Evolutionary conservation across 2,797 vertebrate species (phyloP).

Genomic region (Sebastes dallii): DNA sequence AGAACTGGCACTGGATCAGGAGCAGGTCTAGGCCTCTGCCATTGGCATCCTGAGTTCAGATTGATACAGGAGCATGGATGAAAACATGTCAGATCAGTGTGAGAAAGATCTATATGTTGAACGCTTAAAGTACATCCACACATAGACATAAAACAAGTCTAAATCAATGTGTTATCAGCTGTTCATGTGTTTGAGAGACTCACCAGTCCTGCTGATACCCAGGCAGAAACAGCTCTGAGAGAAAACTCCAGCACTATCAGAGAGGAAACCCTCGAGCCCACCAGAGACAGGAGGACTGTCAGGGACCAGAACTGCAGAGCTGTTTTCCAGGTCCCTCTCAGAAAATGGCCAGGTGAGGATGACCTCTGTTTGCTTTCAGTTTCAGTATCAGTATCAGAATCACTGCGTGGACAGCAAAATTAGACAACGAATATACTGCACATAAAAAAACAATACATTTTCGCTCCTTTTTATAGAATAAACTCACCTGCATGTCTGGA

Average conservation of each 20-base stretch:
- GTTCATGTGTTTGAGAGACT: conserved; percentile 4
- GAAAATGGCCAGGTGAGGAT: background rate
- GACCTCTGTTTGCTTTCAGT: conserved; percentile 16
- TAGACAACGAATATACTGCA: background rate
- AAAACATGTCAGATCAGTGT: background rate
- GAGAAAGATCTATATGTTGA: background rate
- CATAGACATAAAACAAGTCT: background rate
- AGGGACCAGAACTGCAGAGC: conserved; percentile 76
- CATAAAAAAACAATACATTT: background rate
- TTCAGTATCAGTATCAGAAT: conserved; percentile 39
- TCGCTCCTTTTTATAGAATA: background rate
- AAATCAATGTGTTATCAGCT: background rate
- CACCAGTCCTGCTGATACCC: conserved; percentile 81
- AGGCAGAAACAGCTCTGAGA: conserved; percentile 81
- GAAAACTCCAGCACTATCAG: conserved; percentile 91
- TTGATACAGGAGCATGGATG: background rate
- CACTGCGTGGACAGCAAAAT: conserved; percentile 30
- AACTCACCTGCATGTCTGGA: conserved; percentile 85
- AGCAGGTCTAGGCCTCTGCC: conserved; percentile 68
- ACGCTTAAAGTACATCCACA: background rate
- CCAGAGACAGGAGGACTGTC: conserved; percentile 74
- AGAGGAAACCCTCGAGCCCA: conserved; percentile 85
- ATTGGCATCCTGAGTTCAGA: conserved; percentile 38
- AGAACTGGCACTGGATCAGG: conserved; percentile 87
- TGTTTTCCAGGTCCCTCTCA: conserved; percentile 46